Conservation (phyloP, 2,797 vertebrate species). For the Gymnoscopelus microlampas region DNA sequence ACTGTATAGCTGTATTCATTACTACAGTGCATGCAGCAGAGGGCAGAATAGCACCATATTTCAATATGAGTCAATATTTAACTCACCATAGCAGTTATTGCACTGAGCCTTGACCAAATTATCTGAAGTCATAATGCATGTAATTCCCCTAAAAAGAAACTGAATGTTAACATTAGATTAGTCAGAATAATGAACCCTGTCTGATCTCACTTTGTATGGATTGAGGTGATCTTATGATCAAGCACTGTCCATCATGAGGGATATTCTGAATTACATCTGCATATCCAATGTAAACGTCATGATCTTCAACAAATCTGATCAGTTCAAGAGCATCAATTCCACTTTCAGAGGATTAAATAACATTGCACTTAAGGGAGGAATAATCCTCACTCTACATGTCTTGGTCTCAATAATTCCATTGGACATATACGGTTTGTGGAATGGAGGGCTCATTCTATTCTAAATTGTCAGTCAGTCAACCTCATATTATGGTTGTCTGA, state of each 20-base stretch:
- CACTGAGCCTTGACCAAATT: slow-evolving; percentile 34
- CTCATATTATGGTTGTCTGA: slow-evolving; percentile 7
- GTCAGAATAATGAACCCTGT: slow-evolving; percentile 56
- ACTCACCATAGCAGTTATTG: slow-evolving; percentile 5
- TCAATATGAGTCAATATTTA: neutral
- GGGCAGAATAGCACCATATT: slow-evolving; percentile 61
- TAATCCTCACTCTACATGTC: slow-evolving; percentile 71
- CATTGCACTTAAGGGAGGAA: slow-evolving; percentile 65
- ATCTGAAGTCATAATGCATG: slow-evolving; percentile 39
- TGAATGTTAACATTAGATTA: slow-evolving; percentile 71
- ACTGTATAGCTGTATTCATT: slow-evolving; percentile 25
- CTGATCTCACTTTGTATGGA: slow-evolving; percentile 62
- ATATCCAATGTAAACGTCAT: slow-evolving; percentile 68
- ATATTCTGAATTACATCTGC: slow-evolving; percentile 64
- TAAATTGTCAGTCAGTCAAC: slow-evolving; percentile 29
- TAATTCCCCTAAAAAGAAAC: slow-evolving; percentile 51
- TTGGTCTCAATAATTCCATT: slow-evolving; percentile 66
- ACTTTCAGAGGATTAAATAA: slow-evolving; percentile 75
- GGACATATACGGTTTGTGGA: slow-evolving; percentile 49
- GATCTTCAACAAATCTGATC: slow-evolving; percentile 72
- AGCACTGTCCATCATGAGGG: slow-evolving; percentile 61
- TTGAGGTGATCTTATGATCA: slow-evolving; percentile 63
- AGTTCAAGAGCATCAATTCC: slow-evolving; percentile 55
- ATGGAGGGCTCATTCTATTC: slow-evolving; percentile 32
- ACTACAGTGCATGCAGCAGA: slow-evolving; percentile 52